Conservation (phyloP, 2,797 vertebrate species). For the Zenarchopterus dispar region DNA sequence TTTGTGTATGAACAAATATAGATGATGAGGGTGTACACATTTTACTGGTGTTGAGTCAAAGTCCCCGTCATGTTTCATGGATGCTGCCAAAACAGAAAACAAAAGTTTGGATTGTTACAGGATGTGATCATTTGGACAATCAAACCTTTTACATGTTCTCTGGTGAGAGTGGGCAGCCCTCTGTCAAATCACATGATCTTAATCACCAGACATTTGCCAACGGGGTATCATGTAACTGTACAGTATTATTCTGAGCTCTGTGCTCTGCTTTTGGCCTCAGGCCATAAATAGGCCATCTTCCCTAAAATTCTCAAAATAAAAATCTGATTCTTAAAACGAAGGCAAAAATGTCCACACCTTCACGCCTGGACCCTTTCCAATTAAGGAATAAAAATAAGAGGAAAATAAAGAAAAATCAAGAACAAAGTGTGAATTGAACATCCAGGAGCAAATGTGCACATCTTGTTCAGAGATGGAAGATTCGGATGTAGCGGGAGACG, state of each 20-base stretch:
- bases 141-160: no score
- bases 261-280: not conserved
- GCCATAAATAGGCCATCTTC: not conserved
- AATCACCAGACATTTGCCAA: slow-evolving; percentile 3
- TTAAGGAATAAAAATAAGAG: not conserved
- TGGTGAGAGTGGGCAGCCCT: not conserved
- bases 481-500: slow-evolving; percentile 10
- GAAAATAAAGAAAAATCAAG: slow-evolving; percentile 25
- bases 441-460: slow-evolving; percentile 33
- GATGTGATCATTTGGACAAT: no score
- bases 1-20: no score
- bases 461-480: slow-evolving; percentile 30
- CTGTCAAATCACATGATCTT: slow-evolving; percentile 5
- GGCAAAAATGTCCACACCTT: slow-evolving; percentile 39
- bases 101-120: no score
- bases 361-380: slow-evolving; percentile 34
- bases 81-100: no score
- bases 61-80: no score
- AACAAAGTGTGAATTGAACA: slow-evolving; percentile 35
- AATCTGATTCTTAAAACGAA: slow-evolving; percentile 20
- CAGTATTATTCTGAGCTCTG: not conserved
- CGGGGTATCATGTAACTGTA: not conserved
- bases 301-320: slow-evolving; percentile 11
- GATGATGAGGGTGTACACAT: no score
- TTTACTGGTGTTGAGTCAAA: no score